Evolutionary conservation across 2,113 vertebrate genomes (phyloP), one percentile per base, ranked within the genome.

Genomic region (Sinocyclocheilus anshuiensis): DNA sequence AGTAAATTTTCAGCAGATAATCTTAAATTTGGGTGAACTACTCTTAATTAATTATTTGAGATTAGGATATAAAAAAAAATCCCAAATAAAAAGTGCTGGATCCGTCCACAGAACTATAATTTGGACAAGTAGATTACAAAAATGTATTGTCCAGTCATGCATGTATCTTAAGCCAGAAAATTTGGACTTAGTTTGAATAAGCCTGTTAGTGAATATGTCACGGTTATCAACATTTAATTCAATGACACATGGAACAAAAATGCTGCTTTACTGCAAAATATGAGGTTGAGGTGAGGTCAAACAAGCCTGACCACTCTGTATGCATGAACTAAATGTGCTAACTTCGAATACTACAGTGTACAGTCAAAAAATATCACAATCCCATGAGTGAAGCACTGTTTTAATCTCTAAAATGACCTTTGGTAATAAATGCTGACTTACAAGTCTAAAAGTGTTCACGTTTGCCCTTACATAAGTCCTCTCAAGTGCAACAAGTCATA

Each of bases 401-500:
- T 13, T 50, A 3, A 75, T 75, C 72, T 45, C 39, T 75, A 22
- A 42, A 45, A 48, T 48, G 72, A 75, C 22, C 22, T 77, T 18
- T 29, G 48, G 18, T 53, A 20, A 55, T 53, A 24, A 48, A 65
- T 65, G 78, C 22, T 48, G n/a, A 63, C 36, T 22, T 24, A 48
- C 45, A 61, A 79, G 63, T 67, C 36, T 75, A 75, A 85, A 57
- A 78, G 76, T 78, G 67, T 15, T 59, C 13, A 20, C 24, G 4
- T 77, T 29, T 83, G n/a, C 29, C 86, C 83, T 77, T 53, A 48
- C 26, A 33, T 48, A 69, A 76, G 59, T 65, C 81, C 76, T 79
- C 79, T 67, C 79, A 45, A 81, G 57, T 81, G 61, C 39, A 81
- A 67, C 39, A 55, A 86, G 80, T 78, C 79, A 82, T 88, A 69